phyloP scores from a whole-genome alignment of 2,888 invertebrate genomes.

The Nemotelus nigrinus region DNA sequence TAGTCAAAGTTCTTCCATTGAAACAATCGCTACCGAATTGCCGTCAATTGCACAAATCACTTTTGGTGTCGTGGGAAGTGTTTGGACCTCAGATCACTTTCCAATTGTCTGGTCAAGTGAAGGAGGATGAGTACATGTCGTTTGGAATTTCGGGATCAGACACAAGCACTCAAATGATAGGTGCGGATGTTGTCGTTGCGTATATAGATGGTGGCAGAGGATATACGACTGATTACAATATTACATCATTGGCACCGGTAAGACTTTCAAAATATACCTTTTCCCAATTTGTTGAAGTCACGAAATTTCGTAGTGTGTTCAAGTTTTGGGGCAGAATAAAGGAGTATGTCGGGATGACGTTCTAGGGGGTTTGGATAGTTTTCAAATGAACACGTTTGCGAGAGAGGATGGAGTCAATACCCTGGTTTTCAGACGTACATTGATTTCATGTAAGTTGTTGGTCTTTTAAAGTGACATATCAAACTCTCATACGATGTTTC shows the following conservation, averaged over 20 bases:
- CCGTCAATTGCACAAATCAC: conserved; percentile 82
- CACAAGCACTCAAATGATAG: conserved; percentile 80
- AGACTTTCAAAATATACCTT: conserved; percentile 55
- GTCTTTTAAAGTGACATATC: not conserved
- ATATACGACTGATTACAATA: conserved; percentile 83
- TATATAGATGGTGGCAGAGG: conserved; percentile 79
- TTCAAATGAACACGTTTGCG: conserved; percentile 79
- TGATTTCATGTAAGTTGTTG: conserved; percentile 75
- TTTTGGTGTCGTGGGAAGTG: conserved; percentile 89
- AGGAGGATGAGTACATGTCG: conserved; percentile 83
- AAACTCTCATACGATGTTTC: not conserved
- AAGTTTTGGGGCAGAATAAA: conserved; percentile 84
- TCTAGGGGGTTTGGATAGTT: conserved; percentile 84
- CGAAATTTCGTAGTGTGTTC: conserved; percentile 73
- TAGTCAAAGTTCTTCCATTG: conserved; percentile 72
- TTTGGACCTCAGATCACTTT: conserved; percentile 89
- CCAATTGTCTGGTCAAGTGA: conserved; percentile 79
- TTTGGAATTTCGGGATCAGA: conserved; percentile 86
- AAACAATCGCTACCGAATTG: conserved; percentile 82
- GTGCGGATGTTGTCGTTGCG: conserved; percentile 84
- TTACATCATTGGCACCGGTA: conserved; percentile 83
- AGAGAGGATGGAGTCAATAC: conserved; percentile 80
- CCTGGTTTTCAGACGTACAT: conserved; percentile 79
- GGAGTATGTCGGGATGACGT: conserved; percentile 87
- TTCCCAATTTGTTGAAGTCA: not conserved